Conservation (phyloP, 2,113 vertebrate species). For the Neodontobutis hainanensis region DNA sequence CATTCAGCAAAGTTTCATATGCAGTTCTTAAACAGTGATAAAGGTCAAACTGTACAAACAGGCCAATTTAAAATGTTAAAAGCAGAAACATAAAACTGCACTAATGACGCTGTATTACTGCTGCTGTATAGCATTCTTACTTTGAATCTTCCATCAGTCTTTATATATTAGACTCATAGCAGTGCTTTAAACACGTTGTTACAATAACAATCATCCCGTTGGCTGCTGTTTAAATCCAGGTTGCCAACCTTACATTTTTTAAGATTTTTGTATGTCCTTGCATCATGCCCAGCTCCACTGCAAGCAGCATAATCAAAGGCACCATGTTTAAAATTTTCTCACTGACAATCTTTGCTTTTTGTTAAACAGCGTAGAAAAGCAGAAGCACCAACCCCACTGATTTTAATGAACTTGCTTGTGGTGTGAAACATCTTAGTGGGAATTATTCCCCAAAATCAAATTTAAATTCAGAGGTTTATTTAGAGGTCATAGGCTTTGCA, state of each 20-base stretch:
- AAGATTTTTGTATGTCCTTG: constrained; percentile 9
- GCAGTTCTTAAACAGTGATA: constrained; percentile 50
- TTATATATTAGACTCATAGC: constrained; percentile 5
- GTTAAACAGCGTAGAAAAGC: constrained; percentile 28
- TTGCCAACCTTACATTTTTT: constrained; percentile 13
- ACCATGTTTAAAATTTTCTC: constrained; percentile 34
- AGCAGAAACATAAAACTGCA: too few relatives aligned
- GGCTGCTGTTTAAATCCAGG: constrained; percentile 26
- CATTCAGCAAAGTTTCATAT: constrained; percentile 55
- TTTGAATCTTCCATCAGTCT: constrained; percentile 38
- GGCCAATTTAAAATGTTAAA: constrained; percentile 27
- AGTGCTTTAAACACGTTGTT: constrained; percentile 32
- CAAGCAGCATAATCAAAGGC: neutral
- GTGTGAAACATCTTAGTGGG: constrained; percentile 31
- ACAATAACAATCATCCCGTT: constrained; percentile 21
- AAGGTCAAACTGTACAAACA: constrained; percentile 36
- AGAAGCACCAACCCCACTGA: constrained; percentile 30
- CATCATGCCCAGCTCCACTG: constrained; percentile 4
- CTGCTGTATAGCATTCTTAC: constrained; percentile 37
- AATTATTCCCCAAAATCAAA: constrained; percentile 20
- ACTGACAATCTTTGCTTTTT: constrained; percentile 61
- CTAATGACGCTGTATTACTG: constrained; percentile 23
- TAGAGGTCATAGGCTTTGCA: neutral
- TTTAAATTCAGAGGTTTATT: constrained; percentile 34
- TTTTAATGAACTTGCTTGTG: constrained; percentile 37